Conservation (phyloP, 2,797 vertebrate genomes). For the Spinus pinus region DNA sequence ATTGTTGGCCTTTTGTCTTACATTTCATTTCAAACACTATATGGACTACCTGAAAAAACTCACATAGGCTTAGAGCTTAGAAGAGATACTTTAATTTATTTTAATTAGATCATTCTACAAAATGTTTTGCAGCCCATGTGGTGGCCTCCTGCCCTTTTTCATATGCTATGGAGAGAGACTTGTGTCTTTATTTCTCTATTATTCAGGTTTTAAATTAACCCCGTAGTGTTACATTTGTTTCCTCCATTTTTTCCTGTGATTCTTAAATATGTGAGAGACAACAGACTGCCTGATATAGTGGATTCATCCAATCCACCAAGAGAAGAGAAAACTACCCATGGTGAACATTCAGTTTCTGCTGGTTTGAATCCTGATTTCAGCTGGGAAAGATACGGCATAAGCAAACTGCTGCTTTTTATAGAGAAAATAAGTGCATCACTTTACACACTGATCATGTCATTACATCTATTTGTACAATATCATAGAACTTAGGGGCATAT, state of each 20-base stretch:
- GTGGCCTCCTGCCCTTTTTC: not conserved
- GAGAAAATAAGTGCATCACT: not conserved
- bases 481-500: not conserved
- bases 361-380: conserved; percentile 9
- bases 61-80: not conserved
- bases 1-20: not conserved
- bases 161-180: not conserved
- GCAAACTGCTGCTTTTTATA: conserved; percentile 25
- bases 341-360: not conserved
- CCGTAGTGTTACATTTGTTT: not conserved
- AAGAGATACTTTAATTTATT: not conserved
- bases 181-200: not conserved
- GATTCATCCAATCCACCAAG: not conserved
- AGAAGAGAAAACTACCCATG: not conserved
- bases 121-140: not conserved
- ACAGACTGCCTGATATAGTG: not conserved
- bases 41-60: not conserved
- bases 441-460: not conserved
- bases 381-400: not conserved
- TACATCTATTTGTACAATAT: not conserved
- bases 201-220: not conserved
- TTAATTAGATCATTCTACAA: not conserved
- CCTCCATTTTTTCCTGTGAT: not conserved
- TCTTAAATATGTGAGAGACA: not conserved
- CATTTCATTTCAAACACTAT: not conserved